Conservation (phyloP, 1,140 invertebrate genomes). For the Maniola jurtina region DNA sequence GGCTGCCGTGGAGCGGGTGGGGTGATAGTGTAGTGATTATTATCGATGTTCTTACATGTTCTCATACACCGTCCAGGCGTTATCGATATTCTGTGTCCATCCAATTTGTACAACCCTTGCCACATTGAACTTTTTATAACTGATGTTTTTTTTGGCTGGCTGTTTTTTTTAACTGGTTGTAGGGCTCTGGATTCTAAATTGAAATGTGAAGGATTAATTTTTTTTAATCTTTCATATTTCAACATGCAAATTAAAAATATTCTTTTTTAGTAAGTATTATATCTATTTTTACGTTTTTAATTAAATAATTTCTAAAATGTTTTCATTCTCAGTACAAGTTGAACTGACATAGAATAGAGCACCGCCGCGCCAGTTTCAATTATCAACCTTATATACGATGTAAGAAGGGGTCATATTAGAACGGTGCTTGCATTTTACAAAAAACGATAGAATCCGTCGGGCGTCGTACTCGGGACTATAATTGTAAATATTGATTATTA, state of each 20-base stretch:
- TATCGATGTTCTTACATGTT: not conserved
- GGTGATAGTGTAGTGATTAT: conserved; percentile 2
- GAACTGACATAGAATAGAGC: conserved; percentile 2
- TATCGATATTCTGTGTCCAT: conserved; percentile 10
- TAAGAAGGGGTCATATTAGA: conserved; percentile 31
- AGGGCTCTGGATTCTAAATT: too few relatives aligned
- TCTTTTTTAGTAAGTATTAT: too few relatives aligned
- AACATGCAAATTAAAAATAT: too few relatives aligned
- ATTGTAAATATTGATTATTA: conserved; percentile 75
- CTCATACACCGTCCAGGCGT: conserved; percentile 42
- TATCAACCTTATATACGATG: conserved; percentile 3
- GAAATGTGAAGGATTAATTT: too few relatives aligned
- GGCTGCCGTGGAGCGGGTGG: conserved; percentile 4
- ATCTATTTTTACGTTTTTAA: too few relatives aligned
- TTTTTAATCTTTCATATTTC: too few relatives aligned
- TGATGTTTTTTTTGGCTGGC: too few relatives aligned
- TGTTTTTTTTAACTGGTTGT: too few relatives aligned
- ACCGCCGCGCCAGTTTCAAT: conserved; percentile 13
- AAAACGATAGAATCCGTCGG: conserved; percentile 38
- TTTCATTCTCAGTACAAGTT: conserved; percentile 3
- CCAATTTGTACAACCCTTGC: not conserved
- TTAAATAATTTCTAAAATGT: too few relatives aligned
- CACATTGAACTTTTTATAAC: not conserved
- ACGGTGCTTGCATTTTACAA: conserved; percentile 44
- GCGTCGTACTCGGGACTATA: conserved; percentile 49